Conservation (phyloP, 1,140 invertebrate species). For the Lordiphosa clarofinis region DNA sequence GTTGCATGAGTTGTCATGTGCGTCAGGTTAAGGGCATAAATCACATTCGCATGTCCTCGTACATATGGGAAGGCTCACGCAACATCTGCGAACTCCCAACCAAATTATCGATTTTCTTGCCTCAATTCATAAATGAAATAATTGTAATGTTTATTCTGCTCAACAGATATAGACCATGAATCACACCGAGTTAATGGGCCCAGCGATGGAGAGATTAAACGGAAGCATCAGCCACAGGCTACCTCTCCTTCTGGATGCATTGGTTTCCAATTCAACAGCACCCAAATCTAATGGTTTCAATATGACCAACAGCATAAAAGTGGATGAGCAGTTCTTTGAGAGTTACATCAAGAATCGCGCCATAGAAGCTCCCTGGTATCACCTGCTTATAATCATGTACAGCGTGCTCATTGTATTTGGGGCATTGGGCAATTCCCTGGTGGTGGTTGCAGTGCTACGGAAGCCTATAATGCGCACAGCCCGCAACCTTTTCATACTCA, state of each 20-base stretch:
- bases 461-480: constrained; percentile 92
- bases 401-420: constrained; percentile 88
- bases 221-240: constrained; percentile 27
- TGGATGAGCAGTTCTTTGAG: constrained; percentile 80
- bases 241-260: constrained; percentile 15
- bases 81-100: constrained; percentile 5
- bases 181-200: constrained; percentile 35
- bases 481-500: constrained; percentile 94
- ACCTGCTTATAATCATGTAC: constrained; percentile 86
- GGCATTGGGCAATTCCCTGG: constrained; percentile 88
- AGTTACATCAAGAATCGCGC: constrained; percentile 84
- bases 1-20: constrained; percentile 27
- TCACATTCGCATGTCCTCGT: constrained; percentile 16
- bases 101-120: constrained; percentile 19
- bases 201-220: constrained; percentile 15
- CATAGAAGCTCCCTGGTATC: constrained; percentile 84
- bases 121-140: constrained; percentile 7
- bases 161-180: constrained; percentile 62
- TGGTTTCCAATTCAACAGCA: constrained; percentile 7
- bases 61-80: constrained; percentile 36
- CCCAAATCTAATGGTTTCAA: too few relatives aligned
- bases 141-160: constrained; percentile 13
- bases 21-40: constrained; percentile 36
- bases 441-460: constrained; percentile 87
- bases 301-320: constrained; percentile 15